Conservation (phyloP, 1,140 invertebrate species). For the Muscidifurax raptorellus region DNA sequence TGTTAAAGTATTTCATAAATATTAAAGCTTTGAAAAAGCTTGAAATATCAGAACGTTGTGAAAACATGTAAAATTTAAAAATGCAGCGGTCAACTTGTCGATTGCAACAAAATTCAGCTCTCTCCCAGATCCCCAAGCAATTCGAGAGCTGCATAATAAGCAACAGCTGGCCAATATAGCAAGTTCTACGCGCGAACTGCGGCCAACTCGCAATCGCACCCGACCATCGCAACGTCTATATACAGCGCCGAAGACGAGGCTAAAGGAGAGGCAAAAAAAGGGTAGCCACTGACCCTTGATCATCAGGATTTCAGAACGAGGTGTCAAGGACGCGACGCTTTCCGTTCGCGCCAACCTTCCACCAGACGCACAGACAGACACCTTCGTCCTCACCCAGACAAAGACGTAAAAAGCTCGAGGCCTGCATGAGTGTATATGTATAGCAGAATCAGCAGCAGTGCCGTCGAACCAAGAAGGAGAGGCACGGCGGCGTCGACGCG, state of each 20-base stretch:
- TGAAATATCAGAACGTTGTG: too few relatives aligned
- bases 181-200: too few relatives aligned
- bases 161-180: too few relatives aligned
- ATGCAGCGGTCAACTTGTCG: too few relatives aligned
- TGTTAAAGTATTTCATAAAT: too few relatives aligned
- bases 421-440: too few relatives aligned
- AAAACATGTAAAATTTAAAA: too few relatives aligned
- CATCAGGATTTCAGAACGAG: constrained; percentile 68
- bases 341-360: not conserved
- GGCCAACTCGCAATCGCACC: too few relatives aligned
- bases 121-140: too few relatives aligned
- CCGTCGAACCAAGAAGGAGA: not conserved
- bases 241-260: not conserved
- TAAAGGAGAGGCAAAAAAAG: constrained; percentile 68
- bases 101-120: too few relatives aligned
- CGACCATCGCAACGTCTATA: not conserved
- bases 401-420: not conserved
- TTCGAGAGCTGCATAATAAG: too few relatives aligned
- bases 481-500: not conserved
- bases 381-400: not conserved
- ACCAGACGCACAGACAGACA: not conserved
- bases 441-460: not conserved
- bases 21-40: too few relatives aligned
- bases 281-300: constrained; percentile 71
- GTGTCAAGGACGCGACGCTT: constrained; percentile 53